Conservation (phyloP, 2,113 vertebrate genomes). For the Steatornis caripensis region DNA sequence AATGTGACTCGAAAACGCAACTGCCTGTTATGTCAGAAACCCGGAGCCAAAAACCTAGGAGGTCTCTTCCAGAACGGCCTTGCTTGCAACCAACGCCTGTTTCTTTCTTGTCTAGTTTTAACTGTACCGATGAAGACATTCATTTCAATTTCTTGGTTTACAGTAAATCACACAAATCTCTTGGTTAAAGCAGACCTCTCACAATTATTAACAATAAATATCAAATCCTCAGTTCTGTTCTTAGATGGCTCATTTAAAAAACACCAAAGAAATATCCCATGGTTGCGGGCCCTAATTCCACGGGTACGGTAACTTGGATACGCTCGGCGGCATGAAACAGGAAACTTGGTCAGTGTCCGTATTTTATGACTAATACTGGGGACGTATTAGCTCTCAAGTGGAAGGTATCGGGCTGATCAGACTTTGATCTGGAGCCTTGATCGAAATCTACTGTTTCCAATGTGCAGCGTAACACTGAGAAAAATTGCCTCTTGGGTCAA, state of each 20-base stretch:
- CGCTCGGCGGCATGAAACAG: neutral
- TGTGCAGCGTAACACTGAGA: neutral
- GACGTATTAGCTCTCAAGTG: neutral
- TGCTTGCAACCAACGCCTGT: neutral
- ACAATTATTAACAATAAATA: neutral
- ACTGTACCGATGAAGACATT: rapidly evolving
- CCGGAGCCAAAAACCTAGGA: neutral
- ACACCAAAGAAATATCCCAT: neutral
- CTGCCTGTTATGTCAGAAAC: neutral
- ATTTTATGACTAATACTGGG: neutral
- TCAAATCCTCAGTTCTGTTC: neutral
- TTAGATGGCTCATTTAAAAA: neutral
- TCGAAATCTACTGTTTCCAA: neutral
- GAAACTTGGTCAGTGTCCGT: neutral
- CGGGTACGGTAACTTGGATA: neutral
- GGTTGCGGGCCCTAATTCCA: neutral
- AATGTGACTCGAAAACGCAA: neutral
- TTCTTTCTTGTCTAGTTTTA: neutral
- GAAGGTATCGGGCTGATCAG: neutral
- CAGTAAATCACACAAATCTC: neutral
- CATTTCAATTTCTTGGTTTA: neutral
- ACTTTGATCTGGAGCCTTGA: neutral
- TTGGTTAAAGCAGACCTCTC: neutral
- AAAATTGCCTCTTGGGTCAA: neutral
- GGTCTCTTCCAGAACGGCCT: neutral